Conservation (phyloP, 2,113 vertebrate genomes). For the Silurus asotus region DNA sequence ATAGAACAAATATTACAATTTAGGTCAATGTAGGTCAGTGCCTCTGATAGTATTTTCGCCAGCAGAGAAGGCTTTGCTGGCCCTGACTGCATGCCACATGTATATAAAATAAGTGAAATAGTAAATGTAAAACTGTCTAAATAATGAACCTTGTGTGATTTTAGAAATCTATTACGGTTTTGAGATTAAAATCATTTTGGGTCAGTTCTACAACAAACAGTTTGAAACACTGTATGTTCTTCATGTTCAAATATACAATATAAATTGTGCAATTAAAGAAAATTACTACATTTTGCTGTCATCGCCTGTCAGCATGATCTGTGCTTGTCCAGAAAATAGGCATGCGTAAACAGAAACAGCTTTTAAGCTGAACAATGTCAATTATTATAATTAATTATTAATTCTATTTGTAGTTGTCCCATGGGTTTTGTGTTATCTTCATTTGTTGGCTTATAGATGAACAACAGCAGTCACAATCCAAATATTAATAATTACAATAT, state of each 20-base stretch:
- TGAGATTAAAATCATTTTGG: neutral
- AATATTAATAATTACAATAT: neutral
- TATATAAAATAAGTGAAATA: too few species aligned
- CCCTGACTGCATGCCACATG: too few species aligned
- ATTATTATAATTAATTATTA: too few species aligned
- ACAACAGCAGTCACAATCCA: neutral
- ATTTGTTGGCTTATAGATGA: neutral
- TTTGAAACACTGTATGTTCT: neutral
- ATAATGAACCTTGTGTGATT: neutral
- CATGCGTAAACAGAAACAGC: neutral
- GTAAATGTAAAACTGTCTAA: too few species aligned
- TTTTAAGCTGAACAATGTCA: neutral
- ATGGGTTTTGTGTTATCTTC: neutral
- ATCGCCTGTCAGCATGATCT: neutral
- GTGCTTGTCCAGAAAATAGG: too few species aligned
- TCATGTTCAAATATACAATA: neutral
- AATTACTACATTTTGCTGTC: neutral
- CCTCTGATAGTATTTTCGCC: too few species aligned
- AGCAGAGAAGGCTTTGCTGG: too few species aligned
- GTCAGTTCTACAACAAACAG: neutral
- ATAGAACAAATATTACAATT: too few species aligned
- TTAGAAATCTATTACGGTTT: neutral
- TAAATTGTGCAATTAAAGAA: neutral
- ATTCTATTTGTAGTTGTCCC: neutral
- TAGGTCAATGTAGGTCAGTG: too few species aligned